A percentile compares a stretch with the other conserved stretches of the same genome.
These are phyloP conservation scores for Oscheius sp. DNA, from an alignment of 2,888 invertebrate species.

Conservation along the genomic window DNA sequence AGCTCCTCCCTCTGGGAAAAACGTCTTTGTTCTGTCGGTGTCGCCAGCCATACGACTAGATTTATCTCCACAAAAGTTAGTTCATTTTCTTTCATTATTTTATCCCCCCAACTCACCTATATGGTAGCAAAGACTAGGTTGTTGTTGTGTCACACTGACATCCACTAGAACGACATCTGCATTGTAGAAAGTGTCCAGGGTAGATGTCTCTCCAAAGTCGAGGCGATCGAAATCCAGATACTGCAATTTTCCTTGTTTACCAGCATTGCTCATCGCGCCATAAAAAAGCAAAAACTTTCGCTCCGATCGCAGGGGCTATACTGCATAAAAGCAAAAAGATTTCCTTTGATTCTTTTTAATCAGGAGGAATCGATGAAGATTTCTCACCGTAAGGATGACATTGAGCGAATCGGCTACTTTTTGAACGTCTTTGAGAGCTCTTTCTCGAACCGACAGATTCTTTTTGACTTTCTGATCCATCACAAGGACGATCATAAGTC, in stretches of 20 bases:
- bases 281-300: too few species aligned
- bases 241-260: slow-evolving; percentile 42
- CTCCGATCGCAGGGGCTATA: too few species aligned
- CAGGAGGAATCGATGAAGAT: too few species aligned
- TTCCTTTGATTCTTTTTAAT: too few species aligned
- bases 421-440: slow-evolving; percentile 66
- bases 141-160: slow-evolving; percentile 86
- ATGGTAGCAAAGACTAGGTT: slow-evolving; percentile 92
- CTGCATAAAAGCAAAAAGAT: too few species aligned
- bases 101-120: slow-evolving; percentile 76
- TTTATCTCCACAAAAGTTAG: not conserved
- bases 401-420: slow-evolving; percentile 65
- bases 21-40: too few species aligned
- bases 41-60: not conserved
- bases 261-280: too few species aligned
- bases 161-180: slow-evolving; percentile 97
- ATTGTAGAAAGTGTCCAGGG: slow-evolving; percentile 93
- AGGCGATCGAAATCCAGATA: slow-evolving; percentile 84
- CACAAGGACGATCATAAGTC: slow-evolving; percentile 66
- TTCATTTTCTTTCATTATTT: not conserved
- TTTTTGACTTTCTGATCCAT: slow-evolving; percentile 68
- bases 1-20: too few species aligned
- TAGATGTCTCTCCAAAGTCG: slow-evolving; percentile 95
- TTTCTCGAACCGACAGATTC: slow-evolving; percentile 56
- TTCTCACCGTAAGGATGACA: slow-evolving; percentile 60